Conservation (phyloP, 2,888 invertebrate genomes). For the Brachyopa scutellaris region DNA sequence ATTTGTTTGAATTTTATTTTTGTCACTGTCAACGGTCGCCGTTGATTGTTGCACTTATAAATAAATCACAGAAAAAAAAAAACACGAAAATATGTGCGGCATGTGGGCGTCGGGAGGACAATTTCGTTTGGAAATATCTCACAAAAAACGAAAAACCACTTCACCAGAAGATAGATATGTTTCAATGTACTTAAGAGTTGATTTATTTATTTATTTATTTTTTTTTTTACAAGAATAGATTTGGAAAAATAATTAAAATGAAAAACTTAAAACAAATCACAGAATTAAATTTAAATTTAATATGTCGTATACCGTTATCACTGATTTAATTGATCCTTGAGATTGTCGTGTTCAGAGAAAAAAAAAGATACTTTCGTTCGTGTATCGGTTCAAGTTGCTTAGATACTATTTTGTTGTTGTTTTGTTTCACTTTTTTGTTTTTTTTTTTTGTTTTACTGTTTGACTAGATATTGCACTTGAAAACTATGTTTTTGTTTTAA, state of each 20-base stretch:
- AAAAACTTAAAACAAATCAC: constrained; percentile 2
- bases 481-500: constrained; percentile 17
- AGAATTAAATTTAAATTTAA: constrained; percentile 27
- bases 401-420: constrained; percentile 1
- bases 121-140: constrained; percentile 7
- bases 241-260: constrained; percentile 23
- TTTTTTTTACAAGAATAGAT: constrained; percentile 36
- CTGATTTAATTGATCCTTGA: constrained; percentile 59
- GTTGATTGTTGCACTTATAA: constrained; percentile 62
- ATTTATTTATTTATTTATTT: constrained; percentile 34
- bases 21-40: constrained; percentile 33
- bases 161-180: constrained; percentile 48
- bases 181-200: constrained; percentile 42
- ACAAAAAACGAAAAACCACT: constrained; percentile 17
- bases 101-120: constrained; percentile 43
- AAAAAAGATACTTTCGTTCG: too few relatives aligned
- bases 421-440: constrained; percentile 16
- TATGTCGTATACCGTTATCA: constrained; percentile 66
- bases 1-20: constrained; percentile 36
- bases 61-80: too few relatives aligned
- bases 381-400: constrained; percentile 21
- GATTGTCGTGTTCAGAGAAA: constrained; percentile 50
- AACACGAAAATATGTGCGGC: constrained; percentile 12
- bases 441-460: background rate
- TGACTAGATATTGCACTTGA: constrained; percentile 67